Base-by-base conservation (phyloP, 2,113 vertebrate species). In the Calonectris borealis region DNA sequence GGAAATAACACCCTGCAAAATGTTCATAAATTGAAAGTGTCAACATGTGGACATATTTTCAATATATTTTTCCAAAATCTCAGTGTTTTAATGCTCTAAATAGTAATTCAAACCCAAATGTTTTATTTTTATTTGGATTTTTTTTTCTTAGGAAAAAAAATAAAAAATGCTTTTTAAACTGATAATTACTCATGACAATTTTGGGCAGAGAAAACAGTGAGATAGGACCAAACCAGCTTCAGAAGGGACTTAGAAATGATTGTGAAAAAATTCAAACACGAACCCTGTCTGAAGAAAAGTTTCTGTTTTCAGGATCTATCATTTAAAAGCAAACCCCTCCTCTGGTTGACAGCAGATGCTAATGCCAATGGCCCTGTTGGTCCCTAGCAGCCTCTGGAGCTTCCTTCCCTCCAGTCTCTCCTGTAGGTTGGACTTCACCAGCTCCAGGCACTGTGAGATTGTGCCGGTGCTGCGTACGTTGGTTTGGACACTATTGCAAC, bases 401-500 rank as follows among this genome's bases (percentile, higher is more conserved):
- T 54, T 46, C 64, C 58, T 75, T 52, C 17, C 24, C 78, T 85
- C 6, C 36, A 32, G 52, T 13, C 3, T 69, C 31, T 86, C 58
- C 46, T 66, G 42, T 36, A 71, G 52, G 49, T 24, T 89, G 64
- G 38, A 48, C 38, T 54, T 86, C 2, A 2, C n/a, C 58, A 61
- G 49, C 75, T 54, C 18, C 68, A 73, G 83, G 71, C 25, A 4
- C 22, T 21, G 52, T 31, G 55, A 6, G 8, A 22, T 27, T 62
- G 32, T 12, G 32, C 58, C 2, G 0, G 20, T 48, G 79, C n/a
- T 42, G 15, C 0, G 0, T 49, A 26, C 13, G 10, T 38, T 89
- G 58, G 9, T 26, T 36, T 25, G 32, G 57, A 36, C 48, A 25
- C 54, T 34, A 16, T 10, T 22, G 48, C 54, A 51, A 16, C 57